Percentiles rank a stretch among this genome's conserved stretches.
phyloP scores from a whole-genome alignment of 2,888 invertebrate genomes.

The Hecatera dysodea region DNA sequence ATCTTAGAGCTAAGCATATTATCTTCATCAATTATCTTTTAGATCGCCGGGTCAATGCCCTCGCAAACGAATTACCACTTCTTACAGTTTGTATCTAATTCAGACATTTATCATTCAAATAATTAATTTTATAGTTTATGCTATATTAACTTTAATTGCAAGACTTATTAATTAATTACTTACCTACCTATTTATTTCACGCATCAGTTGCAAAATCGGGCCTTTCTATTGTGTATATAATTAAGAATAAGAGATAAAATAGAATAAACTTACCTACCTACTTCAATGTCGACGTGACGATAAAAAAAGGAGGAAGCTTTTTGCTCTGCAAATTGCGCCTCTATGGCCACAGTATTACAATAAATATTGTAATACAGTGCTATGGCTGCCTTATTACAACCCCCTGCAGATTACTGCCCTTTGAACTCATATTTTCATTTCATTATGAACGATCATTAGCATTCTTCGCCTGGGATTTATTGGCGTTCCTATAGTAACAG shows the following conservation, averaged over 20 bases:
- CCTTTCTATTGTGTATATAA: background rate
- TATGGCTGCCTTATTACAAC: background rate
- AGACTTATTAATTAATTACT: constrained; percentile 1
- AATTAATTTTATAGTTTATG: constrained; percentile 40
- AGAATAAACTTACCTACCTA: background rate
- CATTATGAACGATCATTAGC: constrained; percentile 4
- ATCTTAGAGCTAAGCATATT: constrained; percentile 24
- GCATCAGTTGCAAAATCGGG: background rate
- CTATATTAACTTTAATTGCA: constrained; percentile 35
- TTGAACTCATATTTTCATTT: constrained; percentile 6
- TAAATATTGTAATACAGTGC: no score
- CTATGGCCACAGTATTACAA: background rate
- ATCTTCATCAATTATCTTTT: constrained; percentile 29
- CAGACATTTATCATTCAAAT: constrained; percentile 25
- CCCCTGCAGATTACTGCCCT: constrained; percentile 25
- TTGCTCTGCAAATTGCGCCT: constrained; percentile 11
- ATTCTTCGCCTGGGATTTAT: background rate
- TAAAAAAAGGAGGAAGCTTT: background rate
- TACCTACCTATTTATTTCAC: background rate
- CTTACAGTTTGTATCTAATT: constrained; percentile 23
- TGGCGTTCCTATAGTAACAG: background rate
- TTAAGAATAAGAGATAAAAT: no score
- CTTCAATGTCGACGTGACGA: background rate
- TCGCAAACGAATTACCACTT: constrained; percentile 25
- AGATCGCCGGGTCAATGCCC: constrained; percentile 51